phyloP scores from a whole-genome alignment of 1,140 invertebrate species.

The Calliphora vicina region DNA sequence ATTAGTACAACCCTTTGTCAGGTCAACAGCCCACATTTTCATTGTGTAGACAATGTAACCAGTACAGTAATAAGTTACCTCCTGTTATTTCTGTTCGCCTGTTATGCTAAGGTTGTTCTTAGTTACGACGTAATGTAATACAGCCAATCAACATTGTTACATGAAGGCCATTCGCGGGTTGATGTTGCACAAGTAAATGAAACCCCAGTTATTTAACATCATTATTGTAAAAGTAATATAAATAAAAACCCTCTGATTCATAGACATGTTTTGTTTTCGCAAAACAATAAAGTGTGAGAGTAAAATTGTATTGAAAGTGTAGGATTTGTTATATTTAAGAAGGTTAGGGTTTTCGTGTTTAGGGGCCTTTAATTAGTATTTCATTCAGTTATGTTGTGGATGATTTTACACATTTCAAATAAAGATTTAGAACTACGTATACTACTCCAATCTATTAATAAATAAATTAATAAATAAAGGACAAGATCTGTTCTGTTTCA shows the following conservation, averaged over 20 bases:
- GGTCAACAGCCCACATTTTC: conserved; percentile 11
- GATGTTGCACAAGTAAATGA: neutral
- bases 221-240: neutral
- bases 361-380: no score
- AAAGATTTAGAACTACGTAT: no score
- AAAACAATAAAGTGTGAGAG: neutral
- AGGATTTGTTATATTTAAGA: neutral
- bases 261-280: neutral
- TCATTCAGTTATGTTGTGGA: no score
- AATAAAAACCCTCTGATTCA: conserved; percentile 3
- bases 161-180: conserved; percentile 29
- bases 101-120: conserved; percentile 59
- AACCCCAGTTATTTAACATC: neutral
- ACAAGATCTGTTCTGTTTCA: no score
- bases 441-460: no score
- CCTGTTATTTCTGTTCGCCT: conserved; percentile 48
- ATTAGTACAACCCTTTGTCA: conserved; percentile 19
- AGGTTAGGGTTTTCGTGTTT: neutral
- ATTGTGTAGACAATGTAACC: neutral
- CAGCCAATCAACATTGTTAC: conserved; percentile 33
- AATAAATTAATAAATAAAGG: no score
- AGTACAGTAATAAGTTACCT: neutral
- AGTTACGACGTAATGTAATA: conserved; percentile 63
- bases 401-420: no score
- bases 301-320: neutral